Conservation (phyloP, 2,797 vertebrate genomes). For the Kryptopterus vitreolus region DNA sequence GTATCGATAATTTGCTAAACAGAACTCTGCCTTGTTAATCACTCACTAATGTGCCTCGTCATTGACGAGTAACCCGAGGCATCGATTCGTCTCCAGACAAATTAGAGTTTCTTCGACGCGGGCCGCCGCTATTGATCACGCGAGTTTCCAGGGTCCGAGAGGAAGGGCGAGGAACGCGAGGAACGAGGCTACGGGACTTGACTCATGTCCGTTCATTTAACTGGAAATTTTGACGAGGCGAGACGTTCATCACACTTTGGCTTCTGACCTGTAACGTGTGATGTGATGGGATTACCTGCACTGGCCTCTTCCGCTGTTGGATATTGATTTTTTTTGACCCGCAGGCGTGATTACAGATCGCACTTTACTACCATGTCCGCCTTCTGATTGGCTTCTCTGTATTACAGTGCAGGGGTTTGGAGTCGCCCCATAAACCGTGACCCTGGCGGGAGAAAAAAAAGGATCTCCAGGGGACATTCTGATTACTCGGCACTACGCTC, state of each 20-base stretch:
- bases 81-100: conserved; percentile 63
- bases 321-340: conserved; percentile 31
- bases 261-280: not conserved
- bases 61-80: conserved; percentile 60
- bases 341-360: not conserved
- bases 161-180: conserved; percentile 17
- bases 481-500: not conserved
- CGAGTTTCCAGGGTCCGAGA: conserved; percentile 34
- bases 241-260: conserved; percentile 11
- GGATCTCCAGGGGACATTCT: not conserved
- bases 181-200: not conserved
- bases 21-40: conserved; percentile 58
- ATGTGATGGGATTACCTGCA: not conserved
- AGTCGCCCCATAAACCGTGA: conserved; percentile 34
- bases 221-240: not conserved
- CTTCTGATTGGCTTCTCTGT: not conserved
- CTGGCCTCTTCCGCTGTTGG: not conserved
- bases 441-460: not conserved
- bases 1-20: conserved; percentile 60
- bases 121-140: conserved; percentile 65
- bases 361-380: not conserved
- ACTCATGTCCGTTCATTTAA: not conserved
- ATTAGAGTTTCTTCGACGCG: conserved; percentile 54
- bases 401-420: not conserved
- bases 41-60: conserved; percentile 57